These are phyloP conservation scores for Phyllotreta cruciferae DNA, from an alignment of 2,888 invertebrate species.

Conservation along the genomic window DNA sequence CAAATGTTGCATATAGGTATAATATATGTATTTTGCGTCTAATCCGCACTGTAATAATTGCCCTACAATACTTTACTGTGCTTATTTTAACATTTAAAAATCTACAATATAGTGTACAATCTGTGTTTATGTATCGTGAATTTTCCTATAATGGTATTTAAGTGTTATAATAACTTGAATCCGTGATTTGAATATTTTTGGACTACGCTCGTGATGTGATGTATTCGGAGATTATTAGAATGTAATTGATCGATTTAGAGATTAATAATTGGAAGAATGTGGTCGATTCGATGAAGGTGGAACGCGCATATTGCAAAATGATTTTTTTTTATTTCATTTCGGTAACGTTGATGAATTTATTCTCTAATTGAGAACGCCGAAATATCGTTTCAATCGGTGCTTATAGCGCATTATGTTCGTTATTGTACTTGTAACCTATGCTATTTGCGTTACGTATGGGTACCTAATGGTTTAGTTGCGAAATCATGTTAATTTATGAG, in stretches of 20 bases:
- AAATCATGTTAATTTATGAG: too few species aligned
- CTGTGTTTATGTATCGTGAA: too few species aligned
- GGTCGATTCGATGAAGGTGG: neutral
- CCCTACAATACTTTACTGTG: too few species aligned
- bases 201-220: neutral
- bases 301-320: conserved; percentile 4
- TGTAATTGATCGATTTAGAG: conserved; percentile 22
- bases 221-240: conserved; percentile 7
- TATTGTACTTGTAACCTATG: neutral
- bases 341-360: conserved; percentile 1
- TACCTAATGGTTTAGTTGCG: too few species aligned
- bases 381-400: conserved; percentile 5
- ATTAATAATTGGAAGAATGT: conserved; percentile 15
- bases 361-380: conserved; percentile 4
- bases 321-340: neutral
- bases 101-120: too few species aligned
- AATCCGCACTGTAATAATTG: too few species aligned
- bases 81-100: too few species aligned
- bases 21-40: too few species aligned
- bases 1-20: too few species aligned
- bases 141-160: too few species aligned
- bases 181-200: neutral
- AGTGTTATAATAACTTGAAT: too few species aligned
- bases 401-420: conserved; percentile 5
- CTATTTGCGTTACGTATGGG: too few species aligned